Conservation (phyloP, 35 echinoderm and acorn worm genomes). For the Patiria miniata region DNA sequence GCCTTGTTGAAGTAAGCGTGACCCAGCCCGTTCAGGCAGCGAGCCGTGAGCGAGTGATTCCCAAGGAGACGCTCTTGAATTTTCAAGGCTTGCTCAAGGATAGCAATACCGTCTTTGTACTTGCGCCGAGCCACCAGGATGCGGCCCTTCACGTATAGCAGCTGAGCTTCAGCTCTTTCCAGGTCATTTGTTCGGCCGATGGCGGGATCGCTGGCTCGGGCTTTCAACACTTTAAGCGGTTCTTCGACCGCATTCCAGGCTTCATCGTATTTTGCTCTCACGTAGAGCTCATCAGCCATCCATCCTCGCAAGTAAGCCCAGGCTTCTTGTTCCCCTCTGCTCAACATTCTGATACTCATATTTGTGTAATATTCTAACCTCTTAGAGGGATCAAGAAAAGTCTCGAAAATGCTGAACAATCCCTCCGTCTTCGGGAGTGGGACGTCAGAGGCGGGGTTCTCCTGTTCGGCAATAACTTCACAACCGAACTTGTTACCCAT, state of each 20-base stretch:
- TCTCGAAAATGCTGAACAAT: conserved; percentile 22
- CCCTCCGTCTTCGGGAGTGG: neutral
- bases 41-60: conserved; percentile 27
- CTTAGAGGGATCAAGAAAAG: conserved; percentile 29
- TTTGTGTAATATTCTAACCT: neutral
- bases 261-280: conserved; percentile 28
- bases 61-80: conserved; percentile 14
- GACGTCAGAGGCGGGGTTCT: neutral
- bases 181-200: neutral
- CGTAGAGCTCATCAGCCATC: conserved; percentile 25
- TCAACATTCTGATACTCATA: neutral
- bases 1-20: conserved; percentile 44
- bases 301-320: conserved; percentile 34
- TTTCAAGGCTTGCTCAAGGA: conserved; percentile 3
- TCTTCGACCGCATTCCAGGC: conserved; percentile 6
- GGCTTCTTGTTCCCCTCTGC: conserved; percentile 10
- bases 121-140: neutral
- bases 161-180: conserved; percentile 15
- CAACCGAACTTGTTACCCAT: conserved; percentile 35
- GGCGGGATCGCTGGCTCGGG: neutral
- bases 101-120: conserved; percentile 18
- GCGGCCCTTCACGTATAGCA: conserved; percentile 11
- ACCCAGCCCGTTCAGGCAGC: conserved; percentile 28
- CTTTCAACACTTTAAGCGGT: neutral
- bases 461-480: neutral